Base-by-base conservation (phyloP, 2,113 vertebrate genomes). In the Acanthochromis polyacanthus region DNA sequence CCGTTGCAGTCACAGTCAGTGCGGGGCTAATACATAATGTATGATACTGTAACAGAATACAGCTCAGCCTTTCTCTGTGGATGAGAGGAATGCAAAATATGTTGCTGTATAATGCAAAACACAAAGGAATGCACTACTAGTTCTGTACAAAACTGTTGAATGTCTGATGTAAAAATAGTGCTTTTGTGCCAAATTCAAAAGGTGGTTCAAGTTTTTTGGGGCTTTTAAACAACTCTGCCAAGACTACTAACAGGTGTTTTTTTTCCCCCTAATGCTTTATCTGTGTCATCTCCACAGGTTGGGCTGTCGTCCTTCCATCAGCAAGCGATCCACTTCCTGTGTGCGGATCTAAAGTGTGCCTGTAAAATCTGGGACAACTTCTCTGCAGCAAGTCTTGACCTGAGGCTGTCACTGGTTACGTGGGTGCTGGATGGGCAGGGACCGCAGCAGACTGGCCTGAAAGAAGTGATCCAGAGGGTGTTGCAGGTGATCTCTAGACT, bases 221-320 rank as follows among this genome's bases (percentile, higher is more conserved):
- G 14, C 25, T 36, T 64, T 65, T 19, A 68, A 46, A 28, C 16
- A 36, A 38, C 43, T 50, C 15, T 23, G 4, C 11, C 40, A 43
- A 43, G 40, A 43, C 4, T 10, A n/a, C n/a, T 9, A 14, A 8
- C 40, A 43, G 36, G 10, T 53, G 10, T 30, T 45, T 45, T 23
- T 15, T 38, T 15, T 22, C 71, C 23, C 25, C 71, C 23, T 75
- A 14, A 74, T 20, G 0, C 3, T 67, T 23, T 60, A n/a, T 30
- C 7, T 0, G 20, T 83, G 32, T 88, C 11, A 15, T 71, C 38
- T 73, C n/a, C 23, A 66, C 90, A 98, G 96, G 82, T 97, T 25
- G 97, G 96, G 16, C 88, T 82, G 19, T 87, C 94, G 0, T 10
- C 93, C 30, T 96, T 96, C 66, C 93, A 93, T 61, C 93, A 95